Base-by-base conservation (phyloP, 2,113 vertebrate species). In the Oryzias curvinotus region DNA sequence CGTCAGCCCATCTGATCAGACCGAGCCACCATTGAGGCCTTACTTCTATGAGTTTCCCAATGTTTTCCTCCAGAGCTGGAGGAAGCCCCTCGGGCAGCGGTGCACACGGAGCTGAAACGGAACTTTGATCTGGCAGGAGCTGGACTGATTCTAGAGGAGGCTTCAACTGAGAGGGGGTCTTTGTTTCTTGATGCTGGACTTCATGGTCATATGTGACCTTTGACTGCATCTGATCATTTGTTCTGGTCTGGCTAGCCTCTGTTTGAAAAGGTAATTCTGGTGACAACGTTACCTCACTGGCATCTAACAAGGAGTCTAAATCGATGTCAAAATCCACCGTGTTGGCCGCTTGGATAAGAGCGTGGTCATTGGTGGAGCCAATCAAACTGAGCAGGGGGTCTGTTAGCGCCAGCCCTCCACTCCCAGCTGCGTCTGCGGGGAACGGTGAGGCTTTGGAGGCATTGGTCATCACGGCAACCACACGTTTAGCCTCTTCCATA, bases 291-390 rank as follows among this genome's bases (percentile, higher is more conserved):
- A 68, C 79, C n/a, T 85, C 84, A 5, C 61, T 84, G 60, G 66
- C 93, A 1, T 89, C 92, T 52, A 95, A 88, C 3, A 96, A 85
- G 43, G 88, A 86, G 62, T 96, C 96, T 58, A 95, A 82, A 58
- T 97, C 95, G 0, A 96, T 90, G 5, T 95, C 94, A 54, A 95
- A 77, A 73, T 96, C 95, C 79, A 93, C 88, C 5, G 92, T 90
- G 1, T 88, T 94, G 45, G 93, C 94, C 0, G 93, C 96, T 71
- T 96, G 94, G 7, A 96, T 93, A 17, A 96, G 89, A 28, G 94
- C 91, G 0, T 82, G 93, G 44, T 95, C 95, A 18, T 92, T 93
- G 58, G 93, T 77, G 0, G 93, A 93, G 58, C 93, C 94, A 0
- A 95, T 94, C 51, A 96, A 88, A 0, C 91, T 94, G 4, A 95